These are phyloP conservation scores for Pseudochaenichthys georgianus DNA, from an alignment of 2,797 vertebrate species.

Conservation along the genomic window DNA sequence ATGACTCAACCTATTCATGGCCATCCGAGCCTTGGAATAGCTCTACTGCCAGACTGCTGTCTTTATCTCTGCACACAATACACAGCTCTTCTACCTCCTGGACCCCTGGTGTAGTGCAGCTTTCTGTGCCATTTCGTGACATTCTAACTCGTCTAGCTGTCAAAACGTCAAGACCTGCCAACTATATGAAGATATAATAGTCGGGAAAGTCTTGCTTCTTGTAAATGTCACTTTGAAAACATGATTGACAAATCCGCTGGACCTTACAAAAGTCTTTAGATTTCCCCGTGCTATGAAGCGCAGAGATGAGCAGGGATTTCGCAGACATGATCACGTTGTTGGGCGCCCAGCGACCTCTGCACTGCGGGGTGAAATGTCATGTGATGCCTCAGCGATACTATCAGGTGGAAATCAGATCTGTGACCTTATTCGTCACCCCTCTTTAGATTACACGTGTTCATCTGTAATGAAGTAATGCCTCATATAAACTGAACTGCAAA, in stretches of 20 bases:
- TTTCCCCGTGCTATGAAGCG: neutral
- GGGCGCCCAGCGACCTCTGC: constrained; percentile 20
- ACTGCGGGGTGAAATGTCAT: constrained; percentile 30
- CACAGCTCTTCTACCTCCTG: neutral
- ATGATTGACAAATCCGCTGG: constrained; percentile 34
- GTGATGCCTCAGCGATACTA: constrained; percentile 35
- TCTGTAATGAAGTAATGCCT: neutral
- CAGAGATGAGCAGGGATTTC: neutral
- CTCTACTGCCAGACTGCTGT: neutral
- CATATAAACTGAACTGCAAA: neutral
- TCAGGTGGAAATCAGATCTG: constrained; percentile 42
- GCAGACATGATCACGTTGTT: constrained; percentile 8
- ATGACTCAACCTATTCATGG: neutral
- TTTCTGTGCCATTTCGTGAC: constrained; percentile 31
- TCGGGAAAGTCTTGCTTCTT: neutral
- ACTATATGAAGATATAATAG: constrained; percentile 10
- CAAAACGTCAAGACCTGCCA: constrained; percentile 40
- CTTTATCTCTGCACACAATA: neutral
- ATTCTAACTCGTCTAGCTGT: constrained; percentile 39
- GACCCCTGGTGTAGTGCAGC: neutral
- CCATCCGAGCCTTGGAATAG: too few relatives aligned
- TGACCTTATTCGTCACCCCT: neutral
- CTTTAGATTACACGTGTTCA: constrained; percentile 3
- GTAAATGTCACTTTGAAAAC: constrained; percentile 46
- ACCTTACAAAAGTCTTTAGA: neutral